Evolutionary conservation across 2,113 vertebrate species (phyloP).

Genomic region (Solenodon paradoxus): DNA sequence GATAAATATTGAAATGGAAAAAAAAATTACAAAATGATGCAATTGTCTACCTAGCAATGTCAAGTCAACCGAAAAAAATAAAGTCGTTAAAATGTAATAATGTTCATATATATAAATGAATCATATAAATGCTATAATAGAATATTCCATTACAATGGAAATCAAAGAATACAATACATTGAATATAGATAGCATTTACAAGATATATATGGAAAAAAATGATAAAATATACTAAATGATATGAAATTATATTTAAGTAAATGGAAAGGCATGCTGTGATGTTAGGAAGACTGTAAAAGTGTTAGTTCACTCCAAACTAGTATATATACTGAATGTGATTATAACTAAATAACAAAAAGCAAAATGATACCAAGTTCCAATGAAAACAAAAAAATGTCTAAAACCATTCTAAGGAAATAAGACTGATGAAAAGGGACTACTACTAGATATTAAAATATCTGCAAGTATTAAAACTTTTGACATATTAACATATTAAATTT

Average conservation of each 20-base stretch:
- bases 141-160: neutral
- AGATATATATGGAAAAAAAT: neutral
- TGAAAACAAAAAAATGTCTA: neutral
- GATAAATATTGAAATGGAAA: neutral
- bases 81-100: neutral
- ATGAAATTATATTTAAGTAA: neutral
- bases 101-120: neutral
- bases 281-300: neutral
- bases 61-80: neutral
- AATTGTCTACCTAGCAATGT: neutral
- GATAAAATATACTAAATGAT: neutral
- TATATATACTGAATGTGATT: neutral
- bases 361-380: neutral
- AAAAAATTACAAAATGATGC: neutral
- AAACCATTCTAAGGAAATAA: constrained; percentile 2
- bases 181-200: neutral
- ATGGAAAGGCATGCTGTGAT: neutral
- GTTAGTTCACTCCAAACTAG: neutral
- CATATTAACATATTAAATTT: neutral
- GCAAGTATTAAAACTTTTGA: neutral
- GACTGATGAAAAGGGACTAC: neutral
- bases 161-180: neutral
- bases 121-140: neutral
- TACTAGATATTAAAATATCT: neutral
- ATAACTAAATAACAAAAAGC: neutral